Percentiles rank a stretch among this genome's conserved stretches.
Evolutionary conservation across 2,113 vertebrate species (phyloP).

Genomic region (Vireo altiloquus): DNA sequence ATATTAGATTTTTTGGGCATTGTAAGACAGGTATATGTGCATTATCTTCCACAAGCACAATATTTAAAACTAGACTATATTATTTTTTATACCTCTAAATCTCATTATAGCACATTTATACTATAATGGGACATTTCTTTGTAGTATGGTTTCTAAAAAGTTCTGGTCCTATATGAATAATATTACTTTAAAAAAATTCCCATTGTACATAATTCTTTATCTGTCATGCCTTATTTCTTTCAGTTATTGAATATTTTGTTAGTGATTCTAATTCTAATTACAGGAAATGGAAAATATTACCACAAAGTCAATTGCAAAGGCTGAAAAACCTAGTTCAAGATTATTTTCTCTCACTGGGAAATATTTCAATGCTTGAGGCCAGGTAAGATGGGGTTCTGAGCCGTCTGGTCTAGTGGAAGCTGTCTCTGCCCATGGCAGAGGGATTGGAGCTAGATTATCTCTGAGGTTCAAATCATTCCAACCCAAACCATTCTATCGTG

Average conservation of each 20-base stretch:
- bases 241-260: neutral
- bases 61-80: neutral
- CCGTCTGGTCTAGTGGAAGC: neutral
- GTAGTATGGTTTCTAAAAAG: neutral
- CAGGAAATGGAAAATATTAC: neutral
- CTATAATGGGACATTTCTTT: neutral
- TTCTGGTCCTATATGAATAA: neutral
- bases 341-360: neutral
- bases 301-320: neutral
- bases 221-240: neutral
- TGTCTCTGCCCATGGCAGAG: neutral
- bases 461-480: neutral
- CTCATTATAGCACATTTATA: neutral
- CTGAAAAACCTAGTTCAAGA: neutral
- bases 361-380: neutral
- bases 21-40: neutral
- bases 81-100: neutral
- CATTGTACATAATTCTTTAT: neutral
- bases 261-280: neutral
- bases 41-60: neutral
- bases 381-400: neutral
- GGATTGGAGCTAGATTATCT: neutral
- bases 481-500: neutral
- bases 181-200: neutral
- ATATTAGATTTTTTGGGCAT: too few species aligned